Conservation (phyloP, 2,113 vertebrate genomes). For the Heterocephalus glaber region DNA sequence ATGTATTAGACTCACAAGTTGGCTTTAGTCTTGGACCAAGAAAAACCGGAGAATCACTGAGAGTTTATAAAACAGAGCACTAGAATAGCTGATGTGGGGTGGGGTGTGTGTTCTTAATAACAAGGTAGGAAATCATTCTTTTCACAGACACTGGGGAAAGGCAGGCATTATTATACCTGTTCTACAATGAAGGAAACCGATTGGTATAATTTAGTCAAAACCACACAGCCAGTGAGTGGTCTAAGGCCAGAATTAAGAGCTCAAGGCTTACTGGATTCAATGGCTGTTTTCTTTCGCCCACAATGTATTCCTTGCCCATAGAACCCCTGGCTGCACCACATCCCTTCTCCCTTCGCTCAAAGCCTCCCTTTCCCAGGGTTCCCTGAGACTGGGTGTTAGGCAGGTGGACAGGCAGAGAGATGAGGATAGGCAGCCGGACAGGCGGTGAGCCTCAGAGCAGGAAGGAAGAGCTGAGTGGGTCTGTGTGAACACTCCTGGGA, state of each 20-base stretch:
- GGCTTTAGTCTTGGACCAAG: not conserved
- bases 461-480: not conserved
- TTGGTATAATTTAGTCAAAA: not conserved
- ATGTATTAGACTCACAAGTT: not conserved
- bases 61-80: constrained; percentile 17
- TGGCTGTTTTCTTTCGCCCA: not conserved
- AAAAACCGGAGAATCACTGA: constrained; percentile 8
- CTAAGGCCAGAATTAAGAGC: not conserved
- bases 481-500: not conserved
- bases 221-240: not conserved
- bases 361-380: not conserved
- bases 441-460: not conserved
- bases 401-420: not conserved
- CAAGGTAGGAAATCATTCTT: not conserved
- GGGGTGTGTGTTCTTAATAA: not conserved
- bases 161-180: not conserved
- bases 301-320: not conserved
- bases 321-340: not conserved
- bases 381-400: not conserved
- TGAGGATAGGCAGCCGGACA: not conserved
- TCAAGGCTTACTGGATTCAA: not conserved
- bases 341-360: not conserved
- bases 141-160: not conserved
- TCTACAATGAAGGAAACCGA: constrained; percentile 36
- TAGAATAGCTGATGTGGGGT: not conserved